A percentile compares a stretch with the other conserved stretches of the same genome.
Conservation (phyloP, 2,888 invertebrate genomes). For the Euclidia mi region DNA sequence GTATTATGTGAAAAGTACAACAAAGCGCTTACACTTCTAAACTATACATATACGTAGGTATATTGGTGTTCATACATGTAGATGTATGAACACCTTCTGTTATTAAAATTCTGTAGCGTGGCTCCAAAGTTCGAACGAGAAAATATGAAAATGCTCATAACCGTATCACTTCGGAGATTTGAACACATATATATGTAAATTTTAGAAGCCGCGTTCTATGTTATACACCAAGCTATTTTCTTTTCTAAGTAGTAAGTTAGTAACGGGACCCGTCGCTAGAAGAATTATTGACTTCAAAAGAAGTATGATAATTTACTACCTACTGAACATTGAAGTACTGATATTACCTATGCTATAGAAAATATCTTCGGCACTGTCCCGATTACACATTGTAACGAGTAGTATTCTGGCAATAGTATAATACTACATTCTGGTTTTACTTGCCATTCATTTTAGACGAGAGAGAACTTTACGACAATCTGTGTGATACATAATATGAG, state of each 20-base stretch:
- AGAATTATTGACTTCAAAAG: too few species aligned
- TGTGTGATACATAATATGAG: too few species aligned
- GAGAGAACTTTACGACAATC: too few species aligned
- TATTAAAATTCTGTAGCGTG: conserved; percentile 38
- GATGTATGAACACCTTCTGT: conserved; percentile 16
- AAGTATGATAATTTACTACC: too few species aligned
- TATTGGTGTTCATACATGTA: not conserved
- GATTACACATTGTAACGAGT: too few species aligned
- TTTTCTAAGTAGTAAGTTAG: conserved; percentile 2
- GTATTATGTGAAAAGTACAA: conserved; percentile 15
- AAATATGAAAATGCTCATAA: conserved; percentile 28
- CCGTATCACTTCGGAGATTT: conserved; percentile 11
- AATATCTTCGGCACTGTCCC: too few species aligned
- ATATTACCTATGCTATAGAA: too few species aligned
- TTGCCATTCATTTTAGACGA: too few species aligned
- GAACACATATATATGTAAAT: conserved; percentile 6
- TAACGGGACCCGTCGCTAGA: too few species aligned
- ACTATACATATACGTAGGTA: not conserved
- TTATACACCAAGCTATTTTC: conserved; percentile 1
- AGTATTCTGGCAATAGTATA: too few species aligned
- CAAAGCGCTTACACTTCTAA: conserved; percentile 3
- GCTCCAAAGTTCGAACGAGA: conserved; percentile 23
- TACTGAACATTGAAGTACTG: too few species aligned
- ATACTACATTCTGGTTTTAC: too few species aligned
- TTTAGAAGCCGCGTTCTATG: conserved; percentile 1